Base-by-base conservation (phyloP, 2,113 vertebrate species). In the Asarcornis scutulata region DNA sequence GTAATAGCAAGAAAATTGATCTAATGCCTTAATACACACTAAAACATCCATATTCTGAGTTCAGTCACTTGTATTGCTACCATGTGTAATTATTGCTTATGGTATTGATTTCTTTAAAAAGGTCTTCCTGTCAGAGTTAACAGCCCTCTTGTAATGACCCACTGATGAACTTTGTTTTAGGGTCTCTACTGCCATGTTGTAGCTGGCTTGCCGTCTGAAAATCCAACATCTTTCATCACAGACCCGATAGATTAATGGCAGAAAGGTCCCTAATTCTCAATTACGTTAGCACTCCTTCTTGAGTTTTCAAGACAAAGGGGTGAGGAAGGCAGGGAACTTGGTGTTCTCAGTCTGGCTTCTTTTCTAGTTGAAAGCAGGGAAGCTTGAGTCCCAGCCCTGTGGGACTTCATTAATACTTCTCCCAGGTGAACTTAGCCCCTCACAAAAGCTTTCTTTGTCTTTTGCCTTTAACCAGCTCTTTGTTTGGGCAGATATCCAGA, bases 371-470 rank as follows among this genome's bases (percentile, higher is more conserved):
- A 96, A 97, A 96, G 94, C 94, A 89, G 96, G 95, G 48, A 91
- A 67, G 81, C 79, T 96, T 84, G 95, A 97, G 83, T 94, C 83
- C 76, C 86, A 83, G 77, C 96, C 95, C 95, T 91, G 38, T 86
- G 97, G 97, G 97, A 97, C 85, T 95, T 97, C 95, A 96, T 97
- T 98, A 97, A 97, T 98, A 97, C 97, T 97, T 97, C 96, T 98
- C 97, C 88, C 96, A 97, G 97, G 97, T 98, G 97, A 97, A 97
- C 95, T 97, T 89, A 95, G 91, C 93, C 90, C 93, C 85, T 94
- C 76, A 98, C 97, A 98, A 98, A 98, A 97, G 97, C 56, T 72
- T 91, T 96, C 97, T 98, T 98, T 98, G 97, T 98, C 89, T 97
- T 96, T 95, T 48, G 52, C 71, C 87, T 96, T 95, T 97, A 98